Conservation (phyloP, 2,888 invertebrate genomes). For the Ischnus inquisitorius region DNA sequence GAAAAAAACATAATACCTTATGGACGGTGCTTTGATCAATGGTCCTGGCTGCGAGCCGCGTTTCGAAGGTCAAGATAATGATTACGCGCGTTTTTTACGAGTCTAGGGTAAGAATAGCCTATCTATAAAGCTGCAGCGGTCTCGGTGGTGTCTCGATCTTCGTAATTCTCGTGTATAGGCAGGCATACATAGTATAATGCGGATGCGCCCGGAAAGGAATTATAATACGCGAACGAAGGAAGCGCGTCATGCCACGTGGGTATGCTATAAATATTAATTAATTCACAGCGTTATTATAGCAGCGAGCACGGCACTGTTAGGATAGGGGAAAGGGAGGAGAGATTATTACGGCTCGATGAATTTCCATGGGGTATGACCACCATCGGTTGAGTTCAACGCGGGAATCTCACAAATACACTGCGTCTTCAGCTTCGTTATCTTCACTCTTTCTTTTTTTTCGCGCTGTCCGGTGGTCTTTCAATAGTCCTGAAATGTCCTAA, state of each 20-base stretch:
- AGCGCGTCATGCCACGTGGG: constrained; percentile 79
- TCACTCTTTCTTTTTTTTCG: constrained; percentile 31
- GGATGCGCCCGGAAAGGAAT: constrained; percentile 48
- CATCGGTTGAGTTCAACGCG: constrained; percentile 40
- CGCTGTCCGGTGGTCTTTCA: background rate
- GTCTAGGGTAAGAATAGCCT: constrained; percentile 21
- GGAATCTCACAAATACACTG: constrained; percentile 1
- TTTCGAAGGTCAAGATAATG: constrained; percentile 25
- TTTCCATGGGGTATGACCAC: constrained; percentile 68
- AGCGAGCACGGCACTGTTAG: constrained; percentile 22
- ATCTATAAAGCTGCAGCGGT: constrained; percentile 26
- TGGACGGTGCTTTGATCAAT: constrained; percentile 11
- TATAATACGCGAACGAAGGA: constrained; percentile 58
- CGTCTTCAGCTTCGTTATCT: constrained; percentile 38
- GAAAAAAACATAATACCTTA: background rate
- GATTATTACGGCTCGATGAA: constrained; percentile 76
- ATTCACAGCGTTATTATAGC: constrained; percentile 78
- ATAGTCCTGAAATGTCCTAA: no score
- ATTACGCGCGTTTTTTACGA: constrained; percentile 41
- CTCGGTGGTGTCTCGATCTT: constrained; percentile 1
- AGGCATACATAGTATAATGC: constrained; percentile 24
- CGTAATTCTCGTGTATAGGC: background rate
- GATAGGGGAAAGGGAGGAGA: constrained; percentile 36
- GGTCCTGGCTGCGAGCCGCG: background rate
- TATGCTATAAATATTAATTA: constrained; percentile 84